Evolutionary conservation across 2,888 invertebrate genomes (phyloP), one percentile per base, ranked within the genome.

Genomic region (Tachystola acroxantha): DNA sequence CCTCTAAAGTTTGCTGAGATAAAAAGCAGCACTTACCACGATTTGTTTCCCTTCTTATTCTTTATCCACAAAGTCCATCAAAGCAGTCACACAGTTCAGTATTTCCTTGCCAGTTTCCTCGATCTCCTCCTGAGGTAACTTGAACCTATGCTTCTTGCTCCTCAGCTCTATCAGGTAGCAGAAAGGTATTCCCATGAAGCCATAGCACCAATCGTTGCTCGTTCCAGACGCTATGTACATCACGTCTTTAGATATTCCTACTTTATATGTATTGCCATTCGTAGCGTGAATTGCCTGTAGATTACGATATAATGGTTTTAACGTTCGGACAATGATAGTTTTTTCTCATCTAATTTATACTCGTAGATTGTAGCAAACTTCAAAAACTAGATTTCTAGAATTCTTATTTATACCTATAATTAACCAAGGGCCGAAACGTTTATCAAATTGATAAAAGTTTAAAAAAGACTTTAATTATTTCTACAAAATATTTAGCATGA

Each of bases 221-320:
- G 84, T 82, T 1, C 85, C 82, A 0, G 81, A 58, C 0, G 82
- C 82, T 6, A 65, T 67, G 34, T 80, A 80, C 79, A 85, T 79
- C 1, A 84, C 75, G 30, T 84, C 84, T 40, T 64, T 72, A 2
- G 84, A 84, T 47, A 79, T 67, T 7, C 84, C 84, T 9, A 84
- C 84, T 46, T 78, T 82, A 45, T 85, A 85, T 1, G 57, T 79
- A 30, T 68, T 74, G 1, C 81, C 77, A 42, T 58, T 75, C n/a
- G 62, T 60, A 4, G 72, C 49, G 40, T 67, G 67, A 34, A 85
- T 85, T 13, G 80, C 81, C 84, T 85, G 46, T 27, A 10, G 10
- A 27, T 11, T 11, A 27, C n/a, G 25, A 25, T 25, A 10, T 9
- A 4, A n/a, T n/a, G n/a, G n/a, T n/a, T 6, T 6, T 20, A 7